These are phyloP conservation scores for Tautogolabrus adspersus DNA, from an alignment of 2,113 vertebrate genomes.

Conservation along the genomic window DNA sequence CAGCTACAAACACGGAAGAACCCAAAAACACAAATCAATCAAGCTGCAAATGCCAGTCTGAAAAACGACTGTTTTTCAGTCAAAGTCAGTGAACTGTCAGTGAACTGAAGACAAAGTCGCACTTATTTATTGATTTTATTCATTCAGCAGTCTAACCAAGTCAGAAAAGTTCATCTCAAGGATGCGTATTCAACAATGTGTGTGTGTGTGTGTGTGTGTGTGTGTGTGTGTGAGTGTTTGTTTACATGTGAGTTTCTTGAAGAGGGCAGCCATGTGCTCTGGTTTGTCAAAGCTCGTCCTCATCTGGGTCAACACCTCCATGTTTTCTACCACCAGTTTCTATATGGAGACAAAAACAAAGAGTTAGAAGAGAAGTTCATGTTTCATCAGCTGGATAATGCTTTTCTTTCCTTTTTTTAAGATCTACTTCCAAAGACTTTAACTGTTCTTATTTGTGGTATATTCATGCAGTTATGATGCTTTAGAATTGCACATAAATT, in stretches of 20 bases:
- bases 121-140: background rate
- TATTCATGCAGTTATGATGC: too few species aligned
- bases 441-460: too few species aligned
- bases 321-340: slow-evolving; percentile 99
- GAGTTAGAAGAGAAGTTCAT: background rate
- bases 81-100: background rate
- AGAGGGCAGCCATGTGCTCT: slow-evolving; percentile 97
- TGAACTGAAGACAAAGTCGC: background rate
- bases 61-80: background rate
- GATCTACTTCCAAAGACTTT: too few species aligned
- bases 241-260: slow-evolving; percentile 96
- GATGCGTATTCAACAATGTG: background rate
- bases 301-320: slow-evolving; percentile 98
- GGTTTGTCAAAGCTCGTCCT: slow-evolving; percentile 99
- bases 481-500: too few species aligned
- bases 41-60: background rate
- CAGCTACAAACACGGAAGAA: slow-evolving; percentile 82
- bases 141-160: background rate
- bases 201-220: background rate
- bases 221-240: background rate
- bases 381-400: too few species aligned
- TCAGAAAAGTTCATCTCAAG: background rate
- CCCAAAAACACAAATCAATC: background rate
- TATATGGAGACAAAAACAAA: slow-evolving; percentile 57
- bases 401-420: too few species aligned